A percentile compares a stretch with the other conserved stretches of the same genome.
phyloP scores from a whole-genome alignment of 2,797 vertebrate species.

The Sciurus carolinensis region DNA sequence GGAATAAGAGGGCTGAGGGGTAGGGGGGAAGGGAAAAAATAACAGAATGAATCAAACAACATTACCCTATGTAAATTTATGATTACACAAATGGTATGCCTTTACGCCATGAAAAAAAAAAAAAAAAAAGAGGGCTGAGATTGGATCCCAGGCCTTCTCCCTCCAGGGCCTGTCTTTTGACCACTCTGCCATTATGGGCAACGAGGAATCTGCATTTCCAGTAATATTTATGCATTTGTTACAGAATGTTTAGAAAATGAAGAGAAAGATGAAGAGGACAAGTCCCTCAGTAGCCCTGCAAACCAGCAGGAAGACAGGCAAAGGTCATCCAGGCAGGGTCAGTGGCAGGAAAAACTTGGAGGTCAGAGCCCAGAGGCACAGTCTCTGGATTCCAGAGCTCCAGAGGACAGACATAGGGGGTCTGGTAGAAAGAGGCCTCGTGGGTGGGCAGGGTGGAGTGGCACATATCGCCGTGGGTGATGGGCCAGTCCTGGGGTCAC shows the following conservation, averaged over 20 bases:
- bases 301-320: neutral
- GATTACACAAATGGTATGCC: no score
- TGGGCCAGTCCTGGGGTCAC: neutral
- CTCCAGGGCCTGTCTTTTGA: neutral
- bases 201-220: neutral
- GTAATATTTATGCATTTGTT: neutral
- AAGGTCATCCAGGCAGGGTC: neutral
- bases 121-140: neutral
- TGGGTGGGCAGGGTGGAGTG: neutral
- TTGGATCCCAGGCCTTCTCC: neutral
- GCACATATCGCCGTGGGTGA: neutral
- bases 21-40: no score
- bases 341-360: neutral
- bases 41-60: no score
- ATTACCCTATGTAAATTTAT: no score
- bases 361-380: neutral
- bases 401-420: neutral
- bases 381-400: neutral
- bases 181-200: neutral
- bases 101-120: no score
- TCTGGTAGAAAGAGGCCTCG: neutral
- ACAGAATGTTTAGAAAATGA: neutral
- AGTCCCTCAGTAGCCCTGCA: neutral
- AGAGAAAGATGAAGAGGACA: neutral
- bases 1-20: neutral